Conservation (phyloP, 2,797 vertebrate genomes). For the Uromys caudimaculatus region DNA sequence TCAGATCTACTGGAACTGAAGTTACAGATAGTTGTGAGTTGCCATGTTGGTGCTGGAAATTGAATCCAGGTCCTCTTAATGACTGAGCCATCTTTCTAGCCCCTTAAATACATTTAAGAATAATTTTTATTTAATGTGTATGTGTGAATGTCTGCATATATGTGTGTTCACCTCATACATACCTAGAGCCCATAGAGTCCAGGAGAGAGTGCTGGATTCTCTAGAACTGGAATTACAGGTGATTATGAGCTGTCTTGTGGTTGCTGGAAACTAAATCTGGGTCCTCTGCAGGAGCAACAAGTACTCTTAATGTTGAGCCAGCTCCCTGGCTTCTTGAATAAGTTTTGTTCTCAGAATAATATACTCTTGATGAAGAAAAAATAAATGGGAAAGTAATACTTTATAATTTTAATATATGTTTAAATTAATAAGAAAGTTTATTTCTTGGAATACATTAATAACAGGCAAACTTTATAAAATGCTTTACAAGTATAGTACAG, state of each 20-base stretch:
- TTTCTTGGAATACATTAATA: constrained; percentile 10
- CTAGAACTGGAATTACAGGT: not conserved
- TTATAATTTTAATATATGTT: constrained; percentile 49
- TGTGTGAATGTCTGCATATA: not conserved
- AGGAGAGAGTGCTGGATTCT: not conserved
- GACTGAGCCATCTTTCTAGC: not conserved
- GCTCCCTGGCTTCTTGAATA: not conserved
- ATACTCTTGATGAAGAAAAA: constrained; percentile 42
- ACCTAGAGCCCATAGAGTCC: not conserved
- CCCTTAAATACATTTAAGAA: not conserved
- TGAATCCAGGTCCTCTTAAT: not conserved
- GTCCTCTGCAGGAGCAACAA: not conserved
- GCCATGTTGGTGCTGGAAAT: not conserved
- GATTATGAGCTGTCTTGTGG: not conserved
- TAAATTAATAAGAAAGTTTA: constrained; percentile 34
- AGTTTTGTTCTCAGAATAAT: constrained; percentile 16
- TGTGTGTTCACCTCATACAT: not conserved
- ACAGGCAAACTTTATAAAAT: not conserved
- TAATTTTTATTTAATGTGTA: not conserved
- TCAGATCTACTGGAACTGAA: not conserved
- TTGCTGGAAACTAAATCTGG: not conserved
- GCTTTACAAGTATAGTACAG: not conserved
- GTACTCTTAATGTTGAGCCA: not conserved
- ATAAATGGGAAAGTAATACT: not conserved
- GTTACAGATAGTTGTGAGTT: not conserved